Conservation (phyloP, 2,113 vertebrate genomes). For the Choloepus hoffmanni region DNA sequence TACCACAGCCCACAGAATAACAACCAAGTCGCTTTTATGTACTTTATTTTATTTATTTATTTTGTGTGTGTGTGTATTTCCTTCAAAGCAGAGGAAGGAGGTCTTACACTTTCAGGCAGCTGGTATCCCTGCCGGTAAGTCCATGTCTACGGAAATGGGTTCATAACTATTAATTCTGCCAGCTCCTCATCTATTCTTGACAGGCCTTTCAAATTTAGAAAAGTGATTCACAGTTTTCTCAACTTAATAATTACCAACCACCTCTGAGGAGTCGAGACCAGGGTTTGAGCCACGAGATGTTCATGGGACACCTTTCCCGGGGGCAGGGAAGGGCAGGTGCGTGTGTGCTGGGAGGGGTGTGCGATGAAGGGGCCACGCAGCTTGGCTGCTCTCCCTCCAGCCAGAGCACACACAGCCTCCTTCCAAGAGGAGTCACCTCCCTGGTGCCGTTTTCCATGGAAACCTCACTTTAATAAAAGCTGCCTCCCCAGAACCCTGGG, state of each 20-base stretch:
- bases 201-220: constrained; percentile 86
- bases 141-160: constrained; percentile 87
- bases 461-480: neutral
- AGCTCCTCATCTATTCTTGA: constrained; percentile 85
- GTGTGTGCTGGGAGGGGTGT: no score
- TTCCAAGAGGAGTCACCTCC: neutral
- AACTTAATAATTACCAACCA: constrained; percentile 84
- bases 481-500: neutral
- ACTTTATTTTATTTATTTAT: neutral
- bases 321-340: neutral
- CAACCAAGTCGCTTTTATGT: constrained; percentile 74
- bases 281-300: constrained; percentile 80
- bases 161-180: constrained; percentile 85
- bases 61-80: constrained; percentile 60
- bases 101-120: constrained; percentile 83
- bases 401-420: neutral
- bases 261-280: constrained; percentile 82
- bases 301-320: constrained; percentile 78
- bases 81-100: constrained; percentile 81
- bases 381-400: neutral
- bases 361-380: neutral
- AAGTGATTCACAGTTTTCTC: constrained; percentile 84
- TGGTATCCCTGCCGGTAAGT: constrained; percentile 83
- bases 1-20: constrained; percentile 66
- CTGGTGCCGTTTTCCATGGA: neutral